Evolutionary conservation across 2,888 invertebrate genomes (phyloP).

Genomic region (Sthenelais limicola): DNA sequence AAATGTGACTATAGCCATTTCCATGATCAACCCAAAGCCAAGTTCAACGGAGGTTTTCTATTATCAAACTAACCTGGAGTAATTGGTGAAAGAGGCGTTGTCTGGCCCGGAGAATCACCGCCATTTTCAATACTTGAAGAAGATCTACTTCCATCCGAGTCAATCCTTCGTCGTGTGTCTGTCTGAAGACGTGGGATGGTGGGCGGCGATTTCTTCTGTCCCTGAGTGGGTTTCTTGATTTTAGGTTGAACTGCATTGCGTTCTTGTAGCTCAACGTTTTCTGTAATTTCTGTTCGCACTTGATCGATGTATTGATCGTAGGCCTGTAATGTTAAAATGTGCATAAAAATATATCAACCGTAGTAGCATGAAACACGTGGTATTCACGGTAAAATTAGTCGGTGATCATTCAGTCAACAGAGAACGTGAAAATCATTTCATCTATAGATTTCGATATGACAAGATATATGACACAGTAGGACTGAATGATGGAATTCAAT

Average conservation of each 20-base stretch:
- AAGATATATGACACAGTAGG: neutral
- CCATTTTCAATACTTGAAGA: constrained; percentile 56
- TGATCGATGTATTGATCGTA: constrained; percentile 70
- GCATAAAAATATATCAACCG: neutral
- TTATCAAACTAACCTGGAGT: constrained; percentile 13
- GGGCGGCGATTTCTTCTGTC: constrained; percentile 4
- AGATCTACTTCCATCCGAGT: constrained; percentile 40
- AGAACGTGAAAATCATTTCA: neutral
- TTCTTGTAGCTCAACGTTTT: constrained; percentile 64
- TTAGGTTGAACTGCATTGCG: constrained; percentile 68
- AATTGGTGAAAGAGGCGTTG: constrained; percentile 40
- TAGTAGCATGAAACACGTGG: neutral
- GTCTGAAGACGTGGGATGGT: neutral
- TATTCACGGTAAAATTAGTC: neutral
- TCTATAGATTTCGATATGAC: too few relatives aligned
- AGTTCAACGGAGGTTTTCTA: too few relatives aligned
- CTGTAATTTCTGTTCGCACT: constrained; percentile 68
- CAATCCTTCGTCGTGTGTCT: constrained; percentile 7
- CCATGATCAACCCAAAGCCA: too few relatives aligned
- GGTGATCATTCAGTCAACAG: neutral
- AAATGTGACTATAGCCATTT: too few relatives aligned
- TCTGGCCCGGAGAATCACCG: constrained; percentile 50
- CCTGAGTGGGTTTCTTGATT: constrained; percentile 60
- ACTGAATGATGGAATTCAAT: neutral
- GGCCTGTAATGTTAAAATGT: constrained; percentile 57